Evolutionary conservation across 2,797 vertebrate species (phyloP).

Genomic region (Pogonophryne albipinna): DNA sequence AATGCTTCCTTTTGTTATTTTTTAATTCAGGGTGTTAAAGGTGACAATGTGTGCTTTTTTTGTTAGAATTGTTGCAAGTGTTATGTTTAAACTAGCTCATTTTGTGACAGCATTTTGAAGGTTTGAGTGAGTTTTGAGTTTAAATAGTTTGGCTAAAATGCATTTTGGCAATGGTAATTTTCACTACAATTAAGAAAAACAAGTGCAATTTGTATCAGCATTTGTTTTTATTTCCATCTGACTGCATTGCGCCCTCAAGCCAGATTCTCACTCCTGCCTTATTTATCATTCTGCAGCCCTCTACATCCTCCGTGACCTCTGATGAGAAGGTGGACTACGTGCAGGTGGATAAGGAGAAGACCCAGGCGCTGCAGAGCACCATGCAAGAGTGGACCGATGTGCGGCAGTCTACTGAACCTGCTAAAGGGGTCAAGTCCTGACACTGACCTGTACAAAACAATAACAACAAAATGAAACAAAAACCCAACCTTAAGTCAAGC

Average conservation of each 20-base stretch:
- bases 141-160: too few relatives aligned
- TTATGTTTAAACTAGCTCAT: too few relatives aligned
- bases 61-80: too few relatives aligned
- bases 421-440: slow-evolving; percentile 92
- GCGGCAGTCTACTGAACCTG: slow-evolving; percentile 94
- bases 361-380: slow-evolving; percentile 96
- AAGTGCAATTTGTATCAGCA: background rate
- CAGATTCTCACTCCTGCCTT: slow-evolving; percentile 30
- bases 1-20: too few relatives aligned
- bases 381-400: slow-evolving; percentile 99
- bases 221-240: slow-evolving; percentile 2
- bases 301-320: slow-evolving; percentile 94
- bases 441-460: slow-evolving; percentile 50
- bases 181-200: too few relatives aligned
- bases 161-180: too few relatives aligned
- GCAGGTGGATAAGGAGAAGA: slow-evolving; percentile 99
- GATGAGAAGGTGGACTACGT: slow-evolving; percentile 99
- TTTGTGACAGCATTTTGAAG: too few relatives aligned
- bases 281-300: slow-evolving; percentile 85
- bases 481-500: slow-evolving; percentile 37
- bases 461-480: slow-evolving; percentile 7
- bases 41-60: too few relatives aligned
- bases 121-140: too few relatives aligned
- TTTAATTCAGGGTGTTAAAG: too few relatives aligned
- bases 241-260: background rate